Evolutionary conservation across 2,888 invertebrate species (phyloP).

Genomic region (Andrena chrysosceles): DNA sequence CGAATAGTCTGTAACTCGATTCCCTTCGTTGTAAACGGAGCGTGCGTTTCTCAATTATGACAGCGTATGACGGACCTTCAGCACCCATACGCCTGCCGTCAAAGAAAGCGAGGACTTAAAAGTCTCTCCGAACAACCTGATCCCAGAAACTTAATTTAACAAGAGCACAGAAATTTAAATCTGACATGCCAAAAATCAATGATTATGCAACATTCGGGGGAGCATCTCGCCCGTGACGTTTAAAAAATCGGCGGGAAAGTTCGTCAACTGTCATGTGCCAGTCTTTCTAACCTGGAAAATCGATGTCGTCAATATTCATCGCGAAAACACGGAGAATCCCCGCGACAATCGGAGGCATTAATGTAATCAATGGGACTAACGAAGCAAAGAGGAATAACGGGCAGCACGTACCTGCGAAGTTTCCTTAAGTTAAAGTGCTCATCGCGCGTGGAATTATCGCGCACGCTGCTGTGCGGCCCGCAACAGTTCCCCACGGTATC

Average conservation of each 20-base stretch:
- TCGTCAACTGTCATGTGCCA: slow-evolving; percentile 57
- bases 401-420: slow-evolving; percentile 15
- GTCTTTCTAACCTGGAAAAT: slow-evolving; percentile 52
- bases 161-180: not conserved
- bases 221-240: slow-evolving; percentile 5
- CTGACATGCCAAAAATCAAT: not conserved
- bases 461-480: slow-evolving; percentile 13
- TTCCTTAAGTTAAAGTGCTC: slow-evolving; percentile 39
- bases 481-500: not conserved
- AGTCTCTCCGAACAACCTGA: too few relatives aligned
- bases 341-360: not conserved
- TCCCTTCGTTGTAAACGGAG: too few relatives aligned
- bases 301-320: not conserved
- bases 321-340: not conserved
- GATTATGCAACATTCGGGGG: not conserved
- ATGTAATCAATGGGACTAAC: too few relatives aligned
- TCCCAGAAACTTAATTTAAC: not conserved
- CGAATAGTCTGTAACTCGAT: too few relatives aligned
- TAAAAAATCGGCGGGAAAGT: slow-evolving; percentile 67
- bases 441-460: slow-evolving; percentile 30
- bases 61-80: too few relatives aligned
- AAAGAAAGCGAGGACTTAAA: too few relatives aligned
- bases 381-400: too few relatives aligned
- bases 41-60: too few relatives aligned
- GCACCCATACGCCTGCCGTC: too few relatives aligned